A percentile compares a stretch with the other conserved stretches of the same genome.
phyloP scores from a whole-genome alignment of 2,888 invertebrate genomes.

The Volucella bombylans region DNA sequence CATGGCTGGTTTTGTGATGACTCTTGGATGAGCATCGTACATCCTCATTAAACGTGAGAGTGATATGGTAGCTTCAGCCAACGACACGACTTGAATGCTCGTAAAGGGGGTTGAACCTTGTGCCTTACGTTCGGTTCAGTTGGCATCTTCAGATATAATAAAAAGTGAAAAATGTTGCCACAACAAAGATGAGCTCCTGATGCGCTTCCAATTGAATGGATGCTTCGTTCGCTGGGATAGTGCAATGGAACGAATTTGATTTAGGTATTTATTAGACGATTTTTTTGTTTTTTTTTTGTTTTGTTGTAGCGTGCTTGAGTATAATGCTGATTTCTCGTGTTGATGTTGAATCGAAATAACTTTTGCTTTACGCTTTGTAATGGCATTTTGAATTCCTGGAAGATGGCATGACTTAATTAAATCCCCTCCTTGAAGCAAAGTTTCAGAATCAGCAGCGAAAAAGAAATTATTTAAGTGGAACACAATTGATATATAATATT shows the following conservation, averaged over 20 bases:
- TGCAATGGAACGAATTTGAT: conserved; percentile 27
- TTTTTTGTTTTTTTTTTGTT: background rate
- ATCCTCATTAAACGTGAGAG: conserved; percentile 62
- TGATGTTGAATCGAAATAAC: conserved; percentile 12
- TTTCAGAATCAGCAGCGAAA: no score
- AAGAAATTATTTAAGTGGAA: no score
- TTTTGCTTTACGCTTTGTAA: background rate
- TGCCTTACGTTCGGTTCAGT: background rate
- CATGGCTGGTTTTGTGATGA: conserved; percentile 54
- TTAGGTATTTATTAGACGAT: conserved; percentile 41
- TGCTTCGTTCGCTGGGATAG: background rate
- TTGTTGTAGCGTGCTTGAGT: conserved; percentile 7
- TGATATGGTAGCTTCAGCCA: conserved; percentile 32
- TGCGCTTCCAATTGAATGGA: conserved; percentile 40
- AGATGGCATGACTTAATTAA: conserved; percentile 37
- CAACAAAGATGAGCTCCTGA: conserved; percentile 44
- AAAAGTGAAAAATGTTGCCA: conserved; percentile 27
- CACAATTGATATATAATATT: no score
- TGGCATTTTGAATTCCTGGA: conserved; percentile 45
- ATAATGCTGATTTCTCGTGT: conserved; percentile 39
- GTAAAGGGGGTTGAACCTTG: background rate
- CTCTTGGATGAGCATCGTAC: conserved; percentile 60
- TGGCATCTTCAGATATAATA: conserved; percentile 9
- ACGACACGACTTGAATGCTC: conserved; percentile 18
- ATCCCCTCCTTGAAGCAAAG: background rate